Conservation (phyloP, 2,113 vertebrate species). For the Gopherus evgoodei region DNA sequence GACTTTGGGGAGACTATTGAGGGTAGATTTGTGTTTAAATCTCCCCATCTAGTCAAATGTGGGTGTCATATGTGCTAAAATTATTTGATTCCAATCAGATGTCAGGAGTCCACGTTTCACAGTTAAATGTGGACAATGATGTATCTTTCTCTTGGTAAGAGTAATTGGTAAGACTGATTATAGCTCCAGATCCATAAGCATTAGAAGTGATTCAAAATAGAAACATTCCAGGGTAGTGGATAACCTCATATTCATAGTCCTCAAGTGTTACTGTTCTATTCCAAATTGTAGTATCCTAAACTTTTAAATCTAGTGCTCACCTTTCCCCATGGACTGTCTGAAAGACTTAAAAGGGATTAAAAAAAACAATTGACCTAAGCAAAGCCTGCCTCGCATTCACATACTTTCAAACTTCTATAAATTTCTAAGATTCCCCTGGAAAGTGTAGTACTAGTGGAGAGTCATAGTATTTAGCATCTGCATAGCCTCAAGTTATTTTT, state of each 20-base stretch:
- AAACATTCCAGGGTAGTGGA: background rate
- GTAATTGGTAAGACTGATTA: background rate
- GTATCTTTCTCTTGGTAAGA: background rate
- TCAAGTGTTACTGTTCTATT: background rate
- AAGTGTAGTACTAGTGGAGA: background rate
- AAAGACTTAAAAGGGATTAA: background rate
- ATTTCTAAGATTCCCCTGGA: constrained; percentile 3
- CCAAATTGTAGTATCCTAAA: background rate
- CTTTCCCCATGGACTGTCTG: background rate
- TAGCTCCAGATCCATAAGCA: background rate
- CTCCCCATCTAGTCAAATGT: background rate
- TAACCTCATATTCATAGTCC: background rate
- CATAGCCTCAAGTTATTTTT: constrained; percentile 16
- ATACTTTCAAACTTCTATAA: background rate
- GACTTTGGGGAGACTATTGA: background rate
- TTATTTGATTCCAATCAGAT: background rate
- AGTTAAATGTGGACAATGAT: background rate
- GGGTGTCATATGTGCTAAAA: background rate
- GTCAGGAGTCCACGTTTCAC: fast-evolving
- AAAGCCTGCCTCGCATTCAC: background rate
- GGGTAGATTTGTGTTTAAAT: background rate
- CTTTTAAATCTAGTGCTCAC: background rate
- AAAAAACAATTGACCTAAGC: constrained; percentile 5
- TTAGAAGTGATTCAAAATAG: background rate
- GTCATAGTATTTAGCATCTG: background rate